phyloP scores from a whole-genome alignment of 2,113 vertebrate genomes.

The Rhinoptilus africanus region DNA sequence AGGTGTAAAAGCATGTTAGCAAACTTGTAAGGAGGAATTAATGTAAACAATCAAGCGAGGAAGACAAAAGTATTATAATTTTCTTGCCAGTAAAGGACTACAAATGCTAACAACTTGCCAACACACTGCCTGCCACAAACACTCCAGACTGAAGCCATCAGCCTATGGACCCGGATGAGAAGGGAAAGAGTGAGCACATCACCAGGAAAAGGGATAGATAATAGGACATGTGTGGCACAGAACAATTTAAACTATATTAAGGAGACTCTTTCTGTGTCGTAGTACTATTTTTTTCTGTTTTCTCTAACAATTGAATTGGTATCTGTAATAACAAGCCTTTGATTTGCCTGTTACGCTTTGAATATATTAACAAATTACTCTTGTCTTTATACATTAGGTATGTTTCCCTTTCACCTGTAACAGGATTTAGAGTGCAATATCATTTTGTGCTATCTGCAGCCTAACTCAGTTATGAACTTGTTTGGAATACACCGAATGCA shows the following conservation, averaged over 20 bases:
- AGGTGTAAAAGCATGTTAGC: background rate
- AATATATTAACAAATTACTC: background rate
- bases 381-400: background rate
- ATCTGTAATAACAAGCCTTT: background rate
- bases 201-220: background rate
- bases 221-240: fast-evolving
- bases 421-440: background rate
- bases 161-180: background rate
- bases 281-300: background rate
- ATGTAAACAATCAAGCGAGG: background rate
- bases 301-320: background rate
- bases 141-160: background rate
- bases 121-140: background rate
- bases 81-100: background rate
- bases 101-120: background rate
- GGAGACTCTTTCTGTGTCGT: background rate
- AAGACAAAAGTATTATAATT: background rate
- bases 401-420: background rate
- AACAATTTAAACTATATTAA: background rate
- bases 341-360: background rate
- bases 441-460: background rate
- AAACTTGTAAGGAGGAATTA: background rate
- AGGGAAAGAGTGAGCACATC: background rate
- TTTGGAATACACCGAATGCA: background rate
- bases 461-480: background rate